These are phyloP conservation scores for Podarcis cretensis DNA, from an alignment of 2,113 vertebrate species.

Conservation along the genomic window DNA sequence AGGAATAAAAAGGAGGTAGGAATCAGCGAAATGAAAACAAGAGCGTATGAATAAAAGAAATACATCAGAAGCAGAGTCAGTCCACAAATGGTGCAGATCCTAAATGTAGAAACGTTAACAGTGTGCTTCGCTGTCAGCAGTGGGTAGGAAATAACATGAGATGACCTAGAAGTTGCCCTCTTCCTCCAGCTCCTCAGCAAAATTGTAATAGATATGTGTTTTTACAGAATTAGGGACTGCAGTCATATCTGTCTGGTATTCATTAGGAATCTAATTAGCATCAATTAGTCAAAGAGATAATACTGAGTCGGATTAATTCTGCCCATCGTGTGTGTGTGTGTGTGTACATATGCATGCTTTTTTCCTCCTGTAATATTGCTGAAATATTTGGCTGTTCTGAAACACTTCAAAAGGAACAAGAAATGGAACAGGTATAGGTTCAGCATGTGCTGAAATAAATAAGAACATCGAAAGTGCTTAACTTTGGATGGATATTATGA, in stretches of 20 bases:
- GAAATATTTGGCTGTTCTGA: not conserved
- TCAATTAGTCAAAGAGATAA: slow-evolving; percentile 4
- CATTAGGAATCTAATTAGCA: slow-evolving; percentile 6
- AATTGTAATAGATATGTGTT: not conserved
- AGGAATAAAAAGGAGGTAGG: not conserved
- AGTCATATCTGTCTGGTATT: not conserved
- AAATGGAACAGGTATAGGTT: not conserved
- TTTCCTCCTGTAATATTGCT: not conserved
- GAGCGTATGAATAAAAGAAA: not conserved
- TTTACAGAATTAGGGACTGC: not conserved
- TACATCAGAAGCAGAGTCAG: not conserved
- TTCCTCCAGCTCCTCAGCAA: not conserved
- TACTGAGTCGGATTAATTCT: not conserved
- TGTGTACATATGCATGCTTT: not conserved
- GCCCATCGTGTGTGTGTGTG: not conserved
- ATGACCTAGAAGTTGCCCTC: slow-evolving; percentile 2
- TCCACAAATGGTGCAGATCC: not conserved
- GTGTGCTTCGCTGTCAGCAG: not conserved
- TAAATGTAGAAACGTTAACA: not conserved
- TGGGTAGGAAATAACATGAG: not conserved
- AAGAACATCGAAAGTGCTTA: not conserved
- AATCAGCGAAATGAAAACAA: not conserved
- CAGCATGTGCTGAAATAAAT: not conserved
- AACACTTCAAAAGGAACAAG: not conserved
- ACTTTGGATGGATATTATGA: not conserved